Base-by-base conservation (phyloP, 2,113 vertebrate species). In the Menidia beryllina region DNA sequence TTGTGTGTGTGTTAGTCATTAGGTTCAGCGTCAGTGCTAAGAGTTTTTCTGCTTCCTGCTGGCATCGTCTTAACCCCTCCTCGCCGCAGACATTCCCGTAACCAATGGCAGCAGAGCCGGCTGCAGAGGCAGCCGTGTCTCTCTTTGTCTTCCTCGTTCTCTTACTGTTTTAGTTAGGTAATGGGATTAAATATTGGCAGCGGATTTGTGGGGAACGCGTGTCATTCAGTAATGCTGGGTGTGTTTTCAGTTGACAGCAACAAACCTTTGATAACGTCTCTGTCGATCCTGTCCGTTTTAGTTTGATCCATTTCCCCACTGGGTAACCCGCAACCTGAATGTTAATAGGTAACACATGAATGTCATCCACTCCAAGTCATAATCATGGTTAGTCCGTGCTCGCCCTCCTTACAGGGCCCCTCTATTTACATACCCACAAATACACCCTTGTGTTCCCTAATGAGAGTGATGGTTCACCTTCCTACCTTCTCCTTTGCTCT, bases 301-400 rank as follows among this genome's bases (percentile, higher is more conserved):
- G 58, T 57, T 51, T 79, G 51, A 69, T 67, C 52, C 47, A 64
- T 83, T 52, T 69, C 64, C 52, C 53, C 24, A 5, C 30, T 47
- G 27, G 64, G 72, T 78, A 55, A 72, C 47, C 83, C 64, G 70
- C 72, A 86, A 72, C 79, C 77, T 41, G 49, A 26, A 60, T 52
- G 79, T 83, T 88, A 89, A 91, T 91, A 68, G 69, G 69, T 87
- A 83, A 90, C 79, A 54, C 63, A 85, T 85, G 79, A 86, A 88
- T 71, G 71, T 54, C 75, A 69, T 86, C 41, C 68, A 15, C 83
- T 68, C 49, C 66, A 58, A 51, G 68, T 72, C 83, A 79, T 62
- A 77, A 84, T 75, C 82, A 77, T 9, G 52, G 61, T 72, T 74
- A 65, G 60, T 49, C 38, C 24, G 5, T 48, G 61, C n/a, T 45